Percentiles rank a stretch among this genome's conserved stretches.
These are phyloP conservation scores for Limonius californicus DNA, from an alignment of 1,140 invertebrate genomes.

Conservation along the genomic window DNA sequence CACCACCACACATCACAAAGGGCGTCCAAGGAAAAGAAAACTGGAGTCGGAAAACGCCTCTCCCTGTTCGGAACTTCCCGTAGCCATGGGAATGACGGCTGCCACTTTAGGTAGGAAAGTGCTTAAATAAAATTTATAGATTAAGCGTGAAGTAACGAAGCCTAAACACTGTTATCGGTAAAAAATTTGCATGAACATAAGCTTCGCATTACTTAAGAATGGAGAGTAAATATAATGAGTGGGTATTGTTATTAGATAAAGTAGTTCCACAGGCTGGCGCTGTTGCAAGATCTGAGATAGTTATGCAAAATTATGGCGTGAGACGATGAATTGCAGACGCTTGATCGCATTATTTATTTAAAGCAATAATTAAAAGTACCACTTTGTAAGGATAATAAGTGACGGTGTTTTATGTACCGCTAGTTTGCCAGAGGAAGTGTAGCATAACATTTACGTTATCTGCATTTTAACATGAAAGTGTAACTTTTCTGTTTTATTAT, in stretches of 20 bases:
- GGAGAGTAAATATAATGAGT: background rate
- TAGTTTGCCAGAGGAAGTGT: no score
- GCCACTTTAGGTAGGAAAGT: conserved; percentile 60
- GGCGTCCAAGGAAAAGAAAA: conserved; percentile 79
- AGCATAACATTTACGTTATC: no score
- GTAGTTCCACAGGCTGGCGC: background rate
- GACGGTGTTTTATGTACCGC: background rate
- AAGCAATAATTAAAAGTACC: background rate
- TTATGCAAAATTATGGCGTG: background rate
- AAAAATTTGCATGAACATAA: background rate
- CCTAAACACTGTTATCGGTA: background rate
- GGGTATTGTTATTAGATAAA: background rate
- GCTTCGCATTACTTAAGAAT: background rate
- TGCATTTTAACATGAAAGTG: no score
- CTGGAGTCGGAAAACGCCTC: conserved; percentile 40
- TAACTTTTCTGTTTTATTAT: no score
- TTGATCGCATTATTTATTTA: background rate
- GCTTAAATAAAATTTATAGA: background rate
- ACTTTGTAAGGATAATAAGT: background rate
- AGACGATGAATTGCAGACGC: background rate
- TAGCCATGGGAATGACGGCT: conserved; percentile 67
- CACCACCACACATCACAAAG: conserved; percentile 66
- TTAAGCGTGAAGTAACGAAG: background rate
- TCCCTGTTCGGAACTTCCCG: conserved; percentile 58
- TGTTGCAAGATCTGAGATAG: background rate